Evolutionary conservation across 2,888 invertebrate genomes (phyloP), one percentile per base, ranked within the genome.

Genomic region (Agrypnus murinus): DNA sequence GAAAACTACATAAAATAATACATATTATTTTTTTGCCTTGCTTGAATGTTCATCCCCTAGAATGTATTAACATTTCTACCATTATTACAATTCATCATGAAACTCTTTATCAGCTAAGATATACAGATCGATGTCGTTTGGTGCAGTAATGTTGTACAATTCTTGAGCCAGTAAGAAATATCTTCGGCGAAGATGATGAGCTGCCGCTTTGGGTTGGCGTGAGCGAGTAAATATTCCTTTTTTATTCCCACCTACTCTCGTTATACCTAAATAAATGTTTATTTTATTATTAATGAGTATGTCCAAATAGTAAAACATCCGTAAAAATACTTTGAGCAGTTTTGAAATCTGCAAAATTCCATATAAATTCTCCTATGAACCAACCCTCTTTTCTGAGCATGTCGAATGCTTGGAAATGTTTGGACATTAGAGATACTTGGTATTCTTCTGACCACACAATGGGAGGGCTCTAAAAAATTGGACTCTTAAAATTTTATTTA

Each of bases 341-440:
- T 86, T 96, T 95, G 82, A 99, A 99, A 84, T 99, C 99, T 0
- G 99, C 99, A 86, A 99, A 99, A 86, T 99, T 99, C 99, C 99
- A 99, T 48, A 98, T 95, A 88, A 98, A 96, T 87, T 99, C 98
- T 2, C 99, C 99, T 25, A 96, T 91, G 79, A 99, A 95, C 86
- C 93, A 95, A 4, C 91, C 90, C 65, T 90, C 85, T 1, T 87
- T 86, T 60, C 96, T 89, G 31, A 97, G 85, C 12, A 86, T 85
- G 84, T 99, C 99, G 82, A 99, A 98, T 0, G 96, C 97, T 82
- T 92, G 90, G 82, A 99, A 98, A 82, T 98, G 96, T 79, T 93
- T 90, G 0, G 93, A 90, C 83, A 98, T 88, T 62, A 97, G 84
- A 48, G 92, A 91, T 0, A 91, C 90, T 86, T 99, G 99, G 83